These are phyloP conservation scores for Apoderus coryli DNA, from an alignment of 2,888 invertebrate genomes.

Conservation along the genomic window DNA sequence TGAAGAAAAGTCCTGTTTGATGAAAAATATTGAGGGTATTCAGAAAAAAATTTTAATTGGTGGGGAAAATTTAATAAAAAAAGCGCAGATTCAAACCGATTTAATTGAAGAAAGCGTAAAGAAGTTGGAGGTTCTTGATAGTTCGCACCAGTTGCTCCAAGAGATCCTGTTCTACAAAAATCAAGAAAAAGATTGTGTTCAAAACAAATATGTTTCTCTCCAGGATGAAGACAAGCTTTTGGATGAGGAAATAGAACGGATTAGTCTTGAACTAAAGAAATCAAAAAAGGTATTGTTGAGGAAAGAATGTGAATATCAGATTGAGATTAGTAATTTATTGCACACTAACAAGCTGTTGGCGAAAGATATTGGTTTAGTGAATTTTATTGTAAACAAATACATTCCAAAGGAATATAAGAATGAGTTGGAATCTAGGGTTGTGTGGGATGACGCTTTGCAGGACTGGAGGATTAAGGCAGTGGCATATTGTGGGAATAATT, in stretches of 20 bases:
- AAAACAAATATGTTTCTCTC: slow-evolving; percentile 71
- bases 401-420: slow-evolving; percentile 81
- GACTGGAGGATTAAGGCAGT: slow-evolving; percentile 95
- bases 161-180: slow-evolving; percentile 71
- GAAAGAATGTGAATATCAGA: slow-evolving; percentile 33
- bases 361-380: slow-evolving; percentile 70
- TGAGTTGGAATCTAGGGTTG: slow-evolving; percentile 72
- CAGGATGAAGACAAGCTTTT: slow-evolving; percentile 89
- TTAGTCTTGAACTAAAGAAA: slow-evolving; percentile 64
- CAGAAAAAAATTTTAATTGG: slow-evolving; percentile 91
- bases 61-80: slow-evolving; percentile 90
- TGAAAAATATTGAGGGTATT: slow-evolving; percentile 45
- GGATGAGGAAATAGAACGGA: slow-evolving; percentile 69
- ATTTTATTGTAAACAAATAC: slow-evolving; percentile 72
- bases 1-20: slow-evolving; percentile 36
- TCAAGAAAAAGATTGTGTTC: slow-evolving; percentile 73
- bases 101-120: slow-evolving; percentile 70
- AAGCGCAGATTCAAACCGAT: slow-evolving; percentile 78
- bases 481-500: slow-evolving; percentile 90
- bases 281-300: slow-evolving; percentile 63
- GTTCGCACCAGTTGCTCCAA: slow-evolving; percentile 61
- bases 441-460: slow-evolving; percentile 92
- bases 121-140: slow-evolving; percentile 58
- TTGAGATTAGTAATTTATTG: slow-evolving; percentile 18
- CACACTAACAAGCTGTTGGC: slow-evolving; percentile 60